A percentile compares a stretch with the other conserved stretches of the same genome.
These are phyloP conservation scores for Dynastes grantii DNA, from an alignment of 2,888 invertebrate genomes.

Conservation along the genomic window DNA sequence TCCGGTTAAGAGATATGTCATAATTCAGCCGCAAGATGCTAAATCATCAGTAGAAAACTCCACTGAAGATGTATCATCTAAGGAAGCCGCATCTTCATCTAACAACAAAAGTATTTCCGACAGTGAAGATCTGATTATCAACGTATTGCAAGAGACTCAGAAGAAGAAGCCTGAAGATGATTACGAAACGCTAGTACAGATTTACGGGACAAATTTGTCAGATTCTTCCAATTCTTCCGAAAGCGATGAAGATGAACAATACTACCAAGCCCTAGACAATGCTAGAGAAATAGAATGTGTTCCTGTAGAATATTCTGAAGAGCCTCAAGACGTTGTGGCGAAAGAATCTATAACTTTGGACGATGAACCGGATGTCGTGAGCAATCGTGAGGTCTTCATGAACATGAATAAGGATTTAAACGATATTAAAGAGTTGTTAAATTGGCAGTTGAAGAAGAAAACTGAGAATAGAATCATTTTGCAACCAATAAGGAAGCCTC, in stretches of 20 bases:
- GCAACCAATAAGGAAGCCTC: slow-evolving; percentile 55
- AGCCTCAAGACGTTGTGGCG: slow-evolving; percentile 47
- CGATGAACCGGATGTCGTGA: slow-evolving; percentile 1
- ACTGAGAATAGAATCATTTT: slow-evolving; percentile 60
- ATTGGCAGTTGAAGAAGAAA: slow-evolving; percentile 63
- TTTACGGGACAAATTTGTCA: slow-evolving; percentile 14
- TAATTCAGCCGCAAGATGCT: not conserved
- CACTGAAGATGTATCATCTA: not conserved
- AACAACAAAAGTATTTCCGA: not conserved
- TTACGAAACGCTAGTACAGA: slow-evolving; percentile 39
- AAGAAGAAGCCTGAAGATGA: slow-evolving; percentile 25
- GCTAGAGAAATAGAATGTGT: slow-evolving; percentile 47
- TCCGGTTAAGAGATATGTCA: not conserved
- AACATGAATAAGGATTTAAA: slow-evolving; percentile 46
- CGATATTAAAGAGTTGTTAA: slow-evolving; percentile 64
- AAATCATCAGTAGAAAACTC: not conserved
- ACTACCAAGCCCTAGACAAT: slow-evolving; percentile 56
- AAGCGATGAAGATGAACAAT: slow-evolving; percentile 55
- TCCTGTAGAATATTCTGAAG: slow-evolving; percentile 38
- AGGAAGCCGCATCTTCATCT: not conserved
- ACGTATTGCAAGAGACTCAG: too few relatives aligned
- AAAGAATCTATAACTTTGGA: slow-evolving; percentile 39
- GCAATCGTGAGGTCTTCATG: slow-evolving; percentile 43
- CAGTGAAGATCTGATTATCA: too few relatives aligned
- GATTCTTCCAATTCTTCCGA: slow-evolving; percentile 26